Base-by-base conservation (phyloP, 2,797 vertebrate species). In the Eleutherodactylus coqui region DNA sequence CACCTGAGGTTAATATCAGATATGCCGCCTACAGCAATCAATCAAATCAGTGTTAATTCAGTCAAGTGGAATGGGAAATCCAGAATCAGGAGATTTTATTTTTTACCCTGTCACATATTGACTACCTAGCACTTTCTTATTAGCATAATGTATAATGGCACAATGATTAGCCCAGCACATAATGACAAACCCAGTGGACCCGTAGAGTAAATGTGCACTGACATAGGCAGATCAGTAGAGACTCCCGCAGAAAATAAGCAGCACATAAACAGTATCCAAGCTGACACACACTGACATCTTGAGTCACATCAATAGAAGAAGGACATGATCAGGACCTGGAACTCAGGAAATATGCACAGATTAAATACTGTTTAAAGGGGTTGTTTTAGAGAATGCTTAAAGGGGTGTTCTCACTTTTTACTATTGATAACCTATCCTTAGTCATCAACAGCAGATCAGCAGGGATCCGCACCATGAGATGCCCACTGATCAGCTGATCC, bases 91-190 rank as follows among this genome's bases (percentile, higher is more conserved):
- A 64, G 17, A 14, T 73, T 27, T 43, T 16, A 16, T 58, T 36
- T 53, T 10, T 9, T 6, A 6, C 45, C 32, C 43, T 69, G 62
- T 70, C 62, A 53, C 64, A 51, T 49, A 69, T 49, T 81, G 64
- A 80, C 60, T 19, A 45, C 41, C 13, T 8, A 43, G n/a, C 16
- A 3, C 14, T 13, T 27, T 27, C 24, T 29, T 14, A 79, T 45
- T 79, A 62, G 36, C 27, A 43, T 58, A 70, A 69, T 27, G 16
- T 53, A 53, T 53, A 69, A 70, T 51, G 62, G 45, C 79, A 81
- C 62, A 69, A 49, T 27, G 62, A 81, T 81, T 51, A 70, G 19
- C 43, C 29, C 79, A 70, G 79, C 64, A 80, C 24, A 32, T 60
- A 64, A 67, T 32, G 45, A 75, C 78, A 81, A 70, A n/a, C 32